These are phyloP conservation scores for Aradophagus sp. DNA, from an alignment of 1,140 invertebrate genomes.

Conservation along the genomic window DNA sequence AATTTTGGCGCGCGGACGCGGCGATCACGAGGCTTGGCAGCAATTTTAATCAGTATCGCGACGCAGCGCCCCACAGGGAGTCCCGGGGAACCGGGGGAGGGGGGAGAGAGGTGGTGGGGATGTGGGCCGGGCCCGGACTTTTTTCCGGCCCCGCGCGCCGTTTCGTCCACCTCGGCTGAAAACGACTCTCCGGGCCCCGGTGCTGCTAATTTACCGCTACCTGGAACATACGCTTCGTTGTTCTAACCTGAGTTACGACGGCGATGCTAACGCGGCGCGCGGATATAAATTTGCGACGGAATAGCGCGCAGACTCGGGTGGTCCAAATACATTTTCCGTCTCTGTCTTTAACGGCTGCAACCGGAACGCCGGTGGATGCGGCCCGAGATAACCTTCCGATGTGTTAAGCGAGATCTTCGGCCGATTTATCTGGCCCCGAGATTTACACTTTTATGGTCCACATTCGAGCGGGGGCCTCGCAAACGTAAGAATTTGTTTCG, in stretches of 20 bases:
- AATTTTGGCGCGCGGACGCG: slow-evolving; percentile 53
- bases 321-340: slow-evolving; percentile 59
- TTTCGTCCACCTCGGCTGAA: slow-evolving; percentile 45
- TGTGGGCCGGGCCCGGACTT: too few species aligned
- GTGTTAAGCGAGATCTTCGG: slow-evolving; percentile 42
- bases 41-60: slow-evolving; percentile 64
- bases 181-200: slow-evolving; percentile 62
- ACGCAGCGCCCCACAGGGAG: slow-evolving; percentile 53
- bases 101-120: too few species aligned
- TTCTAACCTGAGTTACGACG: slow-evolving; percentile 68
- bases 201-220: slow-evolving; percentile 70
- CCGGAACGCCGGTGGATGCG: slow-evolving; percentile 44
- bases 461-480: slow-evolving; percentile 20
- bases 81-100: too few species aligned
- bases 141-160: slow-evolving; percentile 17
- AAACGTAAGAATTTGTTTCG: slow-evolving; percentile 46
- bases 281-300: slow-evolving; percentile 59
- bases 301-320: slow-evolving; percentile 55
- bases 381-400: slow-evolving; percentile 48
- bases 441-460: slow-evolving; percentile 50
- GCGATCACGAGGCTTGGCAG: slow-evolving; percentile 50
- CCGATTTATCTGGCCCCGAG: slow-evolving; percentile 41
- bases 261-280: slow-evolving; percentile 52
- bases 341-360: slow-evolving; percentile 51
- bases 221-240: slow-evolving; percentile 67